phyloP scores from a whole-genome alignment of 2,797 vertebrate species.

The Hyperoplus lanceolatus region DNA sequence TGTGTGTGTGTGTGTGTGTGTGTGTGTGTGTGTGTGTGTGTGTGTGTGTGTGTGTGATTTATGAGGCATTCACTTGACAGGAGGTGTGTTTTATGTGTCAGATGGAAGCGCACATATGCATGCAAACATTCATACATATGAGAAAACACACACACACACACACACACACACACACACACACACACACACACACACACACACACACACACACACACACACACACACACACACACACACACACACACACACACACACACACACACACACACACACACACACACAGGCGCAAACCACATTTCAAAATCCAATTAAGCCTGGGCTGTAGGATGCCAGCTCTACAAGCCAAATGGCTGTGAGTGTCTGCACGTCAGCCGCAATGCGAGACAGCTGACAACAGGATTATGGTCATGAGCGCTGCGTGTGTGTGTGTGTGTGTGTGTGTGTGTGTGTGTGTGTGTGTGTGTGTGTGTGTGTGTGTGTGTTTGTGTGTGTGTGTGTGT shows the following conservation, averaged over 20 bases:
- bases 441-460: too few species aligned
- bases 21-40: too few species aligned
- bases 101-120: slow-evolving; percentile 9
- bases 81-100: slow-evolving; percentile 46
- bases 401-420: slow-evolving; percentile 68
- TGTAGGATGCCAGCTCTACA: slow-evolving; percentile 69
- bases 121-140: slow-evolving; percentile 38
- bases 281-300: slow-evolving; percentile 51
- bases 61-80: slow-evolving; percentile 53
- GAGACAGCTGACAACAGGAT: slow-evolving; percentile 78
- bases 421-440: slow-evolving; percentile 22
- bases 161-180: slow-evolving; percentile 40
- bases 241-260: too few species aligned
- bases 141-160: slow-evolving; percentile 42
- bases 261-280: too few species aligned
- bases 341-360: slow-evolving; percentile 75
- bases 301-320: slow-evolving; percentile 77
- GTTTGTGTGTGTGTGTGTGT: too few species aligned
- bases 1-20: too few species aligned
- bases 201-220: too few species aligned
- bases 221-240: too few species aligned
- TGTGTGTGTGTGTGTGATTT: slow-evolving; percentile 17
- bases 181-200: slow-evolving; percentile 42
- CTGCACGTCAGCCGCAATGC: slow-evolving; percentile 66
- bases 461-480: too few species aligned